Evolutionary conservation across 2,797 vertebrate species (phyloP), one percentile per base, ranked within the genome.

Genomic region (Cossypha niveicapilla): DNA sequence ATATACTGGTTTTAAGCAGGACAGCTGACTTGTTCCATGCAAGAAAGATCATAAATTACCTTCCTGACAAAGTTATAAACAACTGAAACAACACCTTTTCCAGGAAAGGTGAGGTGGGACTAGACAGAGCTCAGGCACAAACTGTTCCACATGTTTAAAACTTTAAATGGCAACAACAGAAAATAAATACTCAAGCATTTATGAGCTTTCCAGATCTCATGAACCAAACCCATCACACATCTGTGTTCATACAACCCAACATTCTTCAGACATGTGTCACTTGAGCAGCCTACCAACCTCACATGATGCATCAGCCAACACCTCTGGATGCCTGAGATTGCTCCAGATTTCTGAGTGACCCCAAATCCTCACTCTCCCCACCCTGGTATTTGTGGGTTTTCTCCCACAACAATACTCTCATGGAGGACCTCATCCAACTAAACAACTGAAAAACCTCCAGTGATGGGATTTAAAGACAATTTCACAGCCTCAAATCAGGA

Each of bases 201-300:
- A 35, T 78, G 34, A 71, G 30, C 45, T 82, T 87, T 70, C 76
- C 76, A 80, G 67, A 53, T 71, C 76, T 72, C 47, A 2, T 5
- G 51, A 18, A 60, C 73, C 65, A 58, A 92, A 68, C 14, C 41
- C 10, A 10, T 50, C 82, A 39, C 77, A 37, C n/a, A 50, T 78
- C 72, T 65, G 83, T 47, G 65, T 11, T 85, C 88, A 42, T 44
- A 88, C 24, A 35, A 42, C 24, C 24, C 68, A 94, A 61, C 92
- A 92, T 93, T 96, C 89, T 57, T 81, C 86, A 89, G 85, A n/a
- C 39, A 13, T 65, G 82, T 16, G 70, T 96, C 91, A 95, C 62
- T 13, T 9, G 3, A 91, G 70, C 77, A 78, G 37, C 51, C 75
- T 34, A 66, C 86, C 96, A 96, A 22, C 50, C 56, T 50, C 50